Base-by-base conservation (phyloP, 2,888 invertebrate genomes). In the Cancer borealis region DNA sequence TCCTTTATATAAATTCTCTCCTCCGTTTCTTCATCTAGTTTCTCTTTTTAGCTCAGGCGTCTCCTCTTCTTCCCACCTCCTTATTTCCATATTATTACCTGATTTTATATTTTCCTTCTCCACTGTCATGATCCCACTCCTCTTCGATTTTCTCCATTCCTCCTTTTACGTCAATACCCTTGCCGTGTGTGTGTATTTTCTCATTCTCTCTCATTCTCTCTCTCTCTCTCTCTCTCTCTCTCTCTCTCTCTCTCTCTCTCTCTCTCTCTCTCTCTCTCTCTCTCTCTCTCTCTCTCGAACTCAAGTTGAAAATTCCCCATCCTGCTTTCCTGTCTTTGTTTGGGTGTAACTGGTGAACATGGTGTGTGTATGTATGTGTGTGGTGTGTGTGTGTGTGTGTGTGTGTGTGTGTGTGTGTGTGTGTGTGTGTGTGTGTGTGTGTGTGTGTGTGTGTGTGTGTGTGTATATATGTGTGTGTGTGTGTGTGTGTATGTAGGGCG, bases 191-290 rank as follows among this genome's bases (percentile, higher is more conserved):
- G 14, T 12, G 39, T 14, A 3, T 21, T 66, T 6, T 8, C 66
- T 66, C n/a, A 6, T 6, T n/a, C 66, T 66, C 66, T 66, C 66
- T 88, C 88, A 39, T 39, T 88, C 88, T 88, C 88, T 88, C 87
- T 87, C 87, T 87, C 87, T 87, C 87, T 87, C 87, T 87, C 87
- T 87, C 87, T 87, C 87, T 87, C 87, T 87, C 87, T 87, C 87
- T 87, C 87, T 87, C 87, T 87, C 87, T 87, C 87, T 87, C 87
- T 87, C 87, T 87, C 87, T 87, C 87, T 87, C 87, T 87, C 26
- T 87, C 39, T n/a, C 39, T 39, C 17, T 26, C 30, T 84, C 84
- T 84, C 84, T 84, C 84, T 84, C 84, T 84, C 84, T 84, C 84
- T 84, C 84, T 84, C 84, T 84, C 84, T 84, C 84, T 84, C 30